Conservation (phyloP, 2,888 invertebrate genomes). For the Synergus umbraculus region DNA sequence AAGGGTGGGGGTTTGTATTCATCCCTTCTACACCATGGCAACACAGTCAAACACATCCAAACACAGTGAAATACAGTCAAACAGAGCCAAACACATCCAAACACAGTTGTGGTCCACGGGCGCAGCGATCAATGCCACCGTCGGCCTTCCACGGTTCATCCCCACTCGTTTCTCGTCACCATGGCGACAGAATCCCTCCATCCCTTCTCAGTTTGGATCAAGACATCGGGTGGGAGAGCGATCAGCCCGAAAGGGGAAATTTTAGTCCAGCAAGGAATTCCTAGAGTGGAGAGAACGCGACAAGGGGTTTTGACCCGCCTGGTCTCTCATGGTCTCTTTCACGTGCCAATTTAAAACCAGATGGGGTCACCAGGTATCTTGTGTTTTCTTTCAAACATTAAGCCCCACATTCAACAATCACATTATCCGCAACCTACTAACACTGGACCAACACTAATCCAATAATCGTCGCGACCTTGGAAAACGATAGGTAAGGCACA, state of each 20-base stretch:
- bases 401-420: conserved; percentile 27
- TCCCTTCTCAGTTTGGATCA: conserved; percentile 56
- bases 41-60: conserved; percentile 47
- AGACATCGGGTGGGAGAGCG: conserved; percentile 63
- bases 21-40: conserved; percentile 69
- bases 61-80: not conserved
- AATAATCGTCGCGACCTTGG: not conserved
- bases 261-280: conserved; percentile 62
- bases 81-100: not conserved
- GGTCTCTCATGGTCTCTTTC: not conserved
- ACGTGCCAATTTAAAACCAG: conserved; percentile 25
- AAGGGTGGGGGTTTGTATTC: conserved; percentile 65
- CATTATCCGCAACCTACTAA: not conserved
- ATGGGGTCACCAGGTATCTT: conserved; percentile 43
- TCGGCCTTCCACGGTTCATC: conserved; percentile 63
- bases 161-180: conserved; percentile 66
- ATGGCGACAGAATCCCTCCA: conserved; percentile 74
- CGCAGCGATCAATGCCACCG: conserved; percentile 75
- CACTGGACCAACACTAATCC: not conserved
- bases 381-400: conserved; percentile 43
- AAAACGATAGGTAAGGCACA: not conserved
- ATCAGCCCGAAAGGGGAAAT: conserved; percentile 62
- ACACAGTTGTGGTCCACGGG: conserved; percentile 67
- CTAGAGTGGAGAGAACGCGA: conserved; percentile 53
- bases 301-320: conserved; percentile 43